Conservation (phyloP, 1,140 invertebrate species). For the Melanaphis sacchari region DNA sequence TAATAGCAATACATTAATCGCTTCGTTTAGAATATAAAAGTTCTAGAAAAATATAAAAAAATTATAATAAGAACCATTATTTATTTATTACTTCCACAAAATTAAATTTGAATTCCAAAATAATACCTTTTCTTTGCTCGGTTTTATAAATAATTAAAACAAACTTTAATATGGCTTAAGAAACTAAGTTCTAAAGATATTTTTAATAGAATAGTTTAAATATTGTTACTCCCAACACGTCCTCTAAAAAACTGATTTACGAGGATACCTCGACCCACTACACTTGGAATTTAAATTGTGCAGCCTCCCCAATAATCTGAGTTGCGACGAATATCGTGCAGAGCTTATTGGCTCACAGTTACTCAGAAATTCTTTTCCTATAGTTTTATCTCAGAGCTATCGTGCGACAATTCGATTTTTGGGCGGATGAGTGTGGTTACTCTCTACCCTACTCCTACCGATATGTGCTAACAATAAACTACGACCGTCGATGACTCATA, state of each 20-base stretch:
- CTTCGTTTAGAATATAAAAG: too few species aligned
- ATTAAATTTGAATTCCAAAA: not conserved
- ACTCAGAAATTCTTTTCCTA: not conserved
- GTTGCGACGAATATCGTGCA: not conserved
- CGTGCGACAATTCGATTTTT: not conserved
- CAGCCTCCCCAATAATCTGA: not conserved
- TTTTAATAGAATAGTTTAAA: too few species aligned
- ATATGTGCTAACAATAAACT: slow-evolving; percentile 2
- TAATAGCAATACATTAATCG: too few species aligned
- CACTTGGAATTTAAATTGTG: not conserved
- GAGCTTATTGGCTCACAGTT: not conserved
- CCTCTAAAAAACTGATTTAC: too few species aligned
- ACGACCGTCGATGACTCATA: not conserved
- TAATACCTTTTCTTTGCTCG: not conserved
- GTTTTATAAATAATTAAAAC: not conserved
- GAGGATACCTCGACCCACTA: not conserved
- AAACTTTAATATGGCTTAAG: not conserved
- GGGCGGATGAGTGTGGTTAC: not conserved
- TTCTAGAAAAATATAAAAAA: too few species aligned
- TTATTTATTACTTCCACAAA: not conserved
- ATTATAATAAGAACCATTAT: not conserved
- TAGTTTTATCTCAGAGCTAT: not conserved
- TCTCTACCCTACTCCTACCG: not conserved
- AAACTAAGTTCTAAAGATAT: too few species aligned
- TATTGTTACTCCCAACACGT: too few species aligned